Percentiles rank a stretch among this genome's conserved stretches.
These are phyloP conservation scores for Acrocephalus arundinaceus DNA, from an alignment of 2,113 vertebrate genomes.

Conservation along the genomic window DNA sequence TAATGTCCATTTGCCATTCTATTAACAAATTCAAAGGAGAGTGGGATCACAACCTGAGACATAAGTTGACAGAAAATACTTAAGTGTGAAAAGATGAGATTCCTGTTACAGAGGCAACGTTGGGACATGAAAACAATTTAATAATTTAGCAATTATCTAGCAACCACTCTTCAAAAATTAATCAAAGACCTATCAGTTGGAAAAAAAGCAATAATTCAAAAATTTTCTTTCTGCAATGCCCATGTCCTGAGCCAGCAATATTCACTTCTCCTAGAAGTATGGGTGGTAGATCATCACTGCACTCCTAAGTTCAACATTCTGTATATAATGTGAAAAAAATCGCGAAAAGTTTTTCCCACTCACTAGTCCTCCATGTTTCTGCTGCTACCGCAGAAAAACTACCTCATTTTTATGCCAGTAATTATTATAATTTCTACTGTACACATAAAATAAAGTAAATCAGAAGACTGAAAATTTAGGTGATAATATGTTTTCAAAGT, in stretches of 20 bases:
- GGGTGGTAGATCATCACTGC: not conserved
- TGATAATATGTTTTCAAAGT: not conserved
- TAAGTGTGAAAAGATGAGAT: not conserved
- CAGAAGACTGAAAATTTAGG: not conserved
- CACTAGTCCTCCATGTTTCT: not conserved
- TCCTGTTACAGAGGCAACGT: not conserved
- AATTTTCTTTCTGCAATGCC: not conserved
- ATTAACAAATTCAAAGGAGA: not conserved
- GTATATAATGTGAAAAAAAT: not conserved
- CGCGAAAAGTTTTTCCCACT: not conserved
- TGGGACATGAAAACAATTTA: not conserved
- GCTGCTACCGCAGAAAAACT: not conserved
- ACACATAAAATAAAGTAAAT: not conserved
- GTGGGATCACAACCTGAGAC: not conserved
- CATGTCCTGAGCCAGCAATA: not conserved
- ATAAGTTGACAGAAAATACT: not conserved
- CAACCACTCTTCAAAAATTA: not conserved
- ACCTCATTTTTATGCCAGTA: not conserved
- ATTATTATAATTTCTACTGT: not conserved
- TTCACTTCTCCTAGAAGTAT: not conserved
- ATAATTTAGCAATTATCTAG: not conserved
- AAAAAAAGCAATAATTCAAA: not conserved
- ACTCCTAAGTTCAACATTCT: not conserved
- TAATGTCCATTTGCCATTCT: not conserved
- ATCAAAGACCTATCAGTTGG: not conserved